Evolutionary conservation across 2,113 vertebrate species (phyloP).

Genomic region (Cheirogaleus medius): DNA sequence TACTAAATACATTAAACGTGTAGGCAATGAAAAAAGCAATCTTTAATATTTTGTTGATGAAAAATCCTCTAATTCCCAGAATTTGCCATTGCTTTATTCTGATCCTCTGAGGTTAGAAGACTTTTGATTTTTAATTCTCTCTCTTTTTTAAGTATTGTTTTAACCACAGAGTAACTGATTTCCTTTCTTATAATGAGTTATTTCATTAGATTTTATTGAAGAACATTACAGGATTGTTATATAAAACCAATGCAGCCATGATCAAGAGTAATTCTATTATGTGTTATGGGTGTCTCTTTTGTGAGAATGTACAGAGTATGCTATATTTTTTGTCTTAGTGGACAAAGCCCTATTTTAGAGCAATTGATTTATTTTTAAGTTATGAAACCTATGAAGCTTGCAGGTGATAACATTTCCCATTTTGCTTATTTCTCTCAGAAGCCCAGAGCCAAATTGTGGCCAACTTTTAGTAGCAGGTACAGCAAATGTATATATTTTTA

Average conservation of each 20-base stretch:
- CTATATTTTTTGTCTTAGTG: background rate
- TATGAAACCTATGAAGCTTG: background rate
- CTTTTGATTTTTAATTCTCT: background rate
- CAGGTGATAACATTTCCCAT: background rate
- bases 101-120: background rate
- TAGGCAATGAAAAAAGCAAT: background rate
- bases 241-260: background rate
- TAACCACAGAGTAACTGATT: background rate
- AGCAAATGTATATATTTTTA: background rate
- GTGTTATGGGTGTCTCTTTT: background rate
- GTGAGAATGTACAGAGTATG: background rate
- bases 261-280: background rate
- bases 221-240: background rate
- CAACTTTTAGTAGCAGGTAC: background rate
- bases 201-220: slow-evolving; percentile 48
- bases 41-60: background rate
- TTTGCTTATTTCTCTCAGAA: background rate
- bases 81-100: background rate
- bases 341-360: background rate
- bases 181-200: background rate
- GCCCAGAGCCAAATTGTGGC: background rate
- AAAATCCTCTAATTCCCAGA: background rate
- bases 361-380: background rate
- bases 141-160: background rate
- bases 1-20: background rate